These are phyloP conservation scores for Dromas ardeola DNA, from an alignment of 2,113 vertebrate genomes.

Conservation along the genomic window DNA sequence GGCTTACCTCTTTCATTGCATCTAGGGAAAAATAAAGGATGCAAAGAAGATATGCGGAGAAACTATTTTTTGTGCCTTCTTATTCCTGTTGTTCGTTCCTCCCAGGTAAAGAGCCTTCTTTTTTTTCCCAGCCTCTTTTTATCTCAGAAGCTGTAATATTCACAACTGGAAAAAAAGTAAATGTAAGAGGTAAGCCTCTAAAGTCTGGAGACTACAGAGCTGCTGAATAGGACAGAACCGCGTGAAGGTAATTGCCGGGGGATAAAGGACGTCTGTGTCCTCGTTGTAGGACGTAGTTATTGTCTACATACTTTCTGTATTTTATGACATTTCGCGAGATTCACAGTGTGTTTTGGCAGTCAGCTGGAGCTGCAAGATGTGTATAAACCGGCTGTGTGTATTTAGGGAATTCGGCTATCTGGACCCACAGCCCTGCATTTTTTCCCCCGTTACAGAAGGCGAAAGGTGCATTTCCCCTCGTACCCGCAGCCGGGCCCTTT, in stretches of 20 bases:
- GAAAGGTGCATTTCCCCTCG: background rate
- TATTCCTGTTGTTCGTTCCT: background rate
- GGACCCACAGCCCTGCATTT: accelerated
- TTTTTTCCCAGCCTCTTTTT: background rate
- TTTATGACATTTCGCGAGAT: background rate
- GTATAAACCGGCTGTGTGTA: background rate
- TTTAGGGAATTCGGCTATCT: background rate
- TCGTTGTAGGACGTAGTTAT: background rate
- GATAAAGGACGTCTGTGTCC: background rate
- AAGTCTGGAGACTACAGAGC: background rate
- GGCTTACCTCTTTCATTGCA: background rate
- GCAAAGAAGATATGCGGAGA: background rate
- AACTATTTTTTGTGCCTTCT: background rate
- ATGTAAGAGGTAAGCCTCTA: background rate
- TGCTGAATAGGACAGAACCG: background rate
- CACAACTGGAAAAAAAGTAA: background rate
- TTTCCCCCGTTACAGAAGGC: background rate
- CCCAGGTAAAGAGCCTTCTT: background rate
- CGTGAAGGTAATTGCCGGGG: background rate
- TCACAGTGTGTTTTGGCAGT: background rate
- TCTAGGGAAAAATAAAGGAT: background rate
- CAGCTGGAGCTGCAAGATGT: background rate
- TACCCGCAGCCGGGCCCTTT: background rate
- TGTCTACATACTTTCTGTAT: background rate
- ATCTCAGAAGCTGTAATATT: conserved; percentile 4